A percentile compares a stretch with the other conserved stretches of the same genome.
Conservation (phyloP, 2,113 vertebrate genomes). For the Eurystomus gularis region DNA sequence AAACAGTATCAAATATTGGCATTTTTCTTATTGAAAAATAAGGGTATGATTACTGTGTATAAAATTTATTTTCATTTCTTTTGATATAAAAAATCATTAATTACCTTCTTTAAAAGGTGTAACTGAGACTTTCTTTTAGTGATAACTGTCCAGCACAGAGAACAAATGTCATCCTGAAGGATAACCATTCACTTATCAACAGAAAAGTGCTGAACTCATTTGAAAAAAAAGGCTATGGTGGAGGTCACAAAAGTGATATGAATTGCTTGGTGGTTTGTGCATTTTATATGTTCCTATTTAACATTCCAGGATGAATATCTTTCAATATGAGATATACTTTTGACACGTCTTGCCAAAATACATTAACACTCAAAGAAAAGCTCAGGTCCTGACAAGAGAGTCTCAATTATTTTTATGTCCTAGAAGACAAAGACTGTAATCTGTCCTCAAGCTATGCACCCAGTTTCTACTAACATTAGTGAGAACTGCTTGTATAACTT, state of each 20-base stretch:
- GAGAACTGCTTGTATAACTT: background rate
- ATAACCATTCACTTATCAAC: background rate
- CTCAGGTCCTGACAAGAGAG: slow-evolving; percentile 27
- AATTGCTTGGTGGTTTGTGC: background rate
- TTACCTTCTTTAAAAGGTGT: background rate
- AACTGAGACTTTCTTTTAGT: background rate
- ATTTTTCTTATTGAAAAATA: background rate
- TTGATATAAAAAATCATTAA: background rate
- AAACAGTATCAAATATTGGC: background rate
- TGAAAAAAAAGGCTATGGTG: background rate
- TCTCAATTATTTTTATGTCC: slow-evolving; percentile 45
- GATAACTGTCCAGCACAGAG: background rate
- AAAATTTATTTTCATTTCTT: background rate
- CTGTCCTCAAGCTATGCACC: slow-evolving; percentile 34
- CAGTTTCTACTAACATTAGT: background rate
- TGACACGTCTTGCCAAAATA: slow-evolving; percentile 5
- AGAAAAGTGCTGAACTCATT: background rate
- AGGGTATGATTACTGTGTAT: background rate
- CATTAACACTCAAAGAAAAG: background rate
- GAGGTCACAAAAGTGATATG: background rate
- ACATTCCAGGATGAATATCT: background rate
- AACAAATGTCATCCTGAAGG: background rate
- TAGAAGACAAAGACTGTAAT: slow-evolving; percentile 33
- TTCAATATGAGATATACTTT: background rate
- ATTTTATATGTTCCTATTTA: background rate